phyloP scores from a whole-genome alignment of 2,888 invertebrate species.

The Coelogynopora nodosa region DNA sequence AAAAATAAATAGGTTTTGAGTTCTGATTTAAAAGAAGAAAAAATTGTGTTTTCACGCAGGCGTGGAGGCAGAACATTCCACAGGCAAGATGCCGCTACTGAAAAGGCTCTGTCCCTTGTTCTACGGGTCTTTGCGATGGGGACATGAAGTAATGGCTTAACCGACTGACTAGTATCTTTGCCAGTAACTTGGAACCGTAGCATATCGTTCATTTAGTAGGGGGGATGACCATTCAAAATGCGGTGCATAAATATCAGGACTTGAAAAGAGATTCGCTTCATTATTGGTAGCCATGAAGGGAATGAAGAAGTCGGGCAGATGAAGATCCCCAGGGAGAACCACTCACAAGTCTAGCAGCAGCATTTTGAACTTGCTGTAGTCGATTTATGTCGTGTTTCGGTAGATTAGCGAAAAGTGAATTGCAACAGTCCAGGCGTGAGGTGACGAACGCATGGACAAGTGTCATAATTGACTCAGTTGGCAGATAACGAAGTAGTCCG shows the following conservation, averaged over 20 bases:
- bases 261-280: neutral
- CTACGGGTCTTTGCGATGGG: neutral
- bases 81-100: neutral
- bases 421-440: neutral
- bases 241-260: neutral
- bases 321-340: neutral
- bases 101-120: neutral
- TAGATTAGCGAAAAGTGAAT: neutral
- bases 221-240: neutral
- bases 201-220: neutral
- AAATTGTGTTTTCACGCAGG: neutral
- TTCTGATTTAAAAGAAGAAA: neutral
- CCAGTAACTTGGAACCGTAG: neutral
- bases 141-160: neutral
- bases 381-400: neutral
- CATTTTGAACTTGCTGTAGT: neutral
- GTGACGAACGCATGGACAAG: neutral
- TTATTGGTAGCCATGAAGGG: neutral
- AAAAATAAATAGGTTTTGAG: neutral
- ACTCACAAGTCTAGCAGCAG: neutral
- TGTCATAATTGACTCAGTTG: neutral
- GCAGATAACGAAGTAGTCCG: too few species aligned
- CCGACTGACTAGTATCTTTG: neutral
- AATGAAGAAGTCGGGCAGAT: neutral
- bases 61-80: neutral